Base-by-base conservation (phyloP, 2,113 vertebrate species). In the Alethe diademata region DNA sequence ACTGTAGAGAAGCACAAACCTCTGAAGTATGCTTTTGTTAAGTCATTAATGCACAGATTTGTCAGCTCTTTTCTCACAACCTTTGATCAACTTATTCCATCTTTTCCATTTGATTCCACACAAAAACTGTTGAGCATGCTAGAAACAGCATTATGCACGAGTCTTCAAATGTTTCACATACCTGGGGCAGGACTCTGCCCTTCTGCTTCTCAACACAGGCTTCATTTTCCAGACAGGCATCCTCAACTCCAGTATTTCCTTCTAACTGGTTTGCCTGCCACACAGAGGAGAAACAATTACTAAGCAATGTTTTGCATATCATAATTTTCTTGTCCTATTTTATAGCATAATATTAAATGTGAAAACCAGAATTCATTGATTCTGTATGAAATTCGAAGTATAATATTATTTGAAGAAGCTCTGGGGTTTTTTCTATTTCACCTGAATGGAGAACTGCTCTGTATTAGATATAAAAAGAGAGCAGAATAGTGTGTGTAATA, bases 231-330 rank as follows among this genome's bases (percentile, higher is more conserved):
- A 73, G 51, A 57, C 54, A 76, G 45, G 31, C 22, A 48, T 13
- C 18, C 38, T 91, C 54, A 64, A 70, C 6, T 36, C 36, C 42
- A 22, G 42, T 35, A 24, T 84, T 85, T 81, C 92, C 93, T 95
- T 95, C 85, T 92, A 94, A 84, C 51, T 36, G 57, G 33, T 64
- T 81, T 93, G 62, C 90, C 92, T 97, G 85, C 90, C 54, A 94
- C 71, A 92, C 12, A 86, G 78, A 90, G 79, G 19, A 70, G 79
- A 84, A 89, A 58, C 33, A 48, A 57, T 76, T 53, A 36, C 3
- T 74, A 51, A 66, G 70, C 78, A 92, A 18, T 4, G 12, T 11
- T 56, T 40, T 19, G 36, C 6, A 10, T 9, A 3, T 50, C 8
- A 19, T 38, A 50, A n/a, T 84, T 66, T 71, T 62, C 42, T 48